Percentiles rank a stretch among this genome's conserved stretches.
Conservation (phyloP, 2,113 vertebrate species). For the Proteles cristata region DNA sequence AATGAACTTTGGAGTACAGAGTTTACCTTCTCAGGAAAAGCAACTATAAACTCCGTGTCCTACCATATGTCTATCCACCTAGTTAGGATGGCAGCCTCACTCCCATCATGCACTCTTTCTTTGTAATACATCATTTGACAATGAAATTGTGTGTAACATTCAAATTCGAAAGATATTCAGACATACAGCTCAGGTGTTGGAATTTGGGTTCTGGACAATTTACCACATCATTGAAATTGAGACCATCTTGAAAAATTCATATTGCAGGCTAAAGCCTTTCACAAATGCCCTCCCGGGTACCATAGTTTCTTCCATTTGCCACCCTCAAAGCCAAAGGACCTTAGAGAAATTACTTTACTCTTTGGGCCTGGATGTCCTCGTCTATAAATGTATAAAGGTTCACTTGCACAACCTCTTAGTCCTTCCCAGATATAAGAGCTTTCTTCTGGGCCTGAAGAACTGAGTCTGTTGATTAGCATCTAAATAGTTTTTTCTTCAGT, state of each 20-base stretch:
- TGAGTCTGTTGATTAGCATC: not conserved
- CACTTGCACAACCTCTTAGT: not conserved
- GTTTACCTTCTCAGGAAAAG: not conserved
- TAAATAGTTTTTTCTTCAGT: not conserved
- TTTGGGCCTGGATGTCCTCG: not conserved
- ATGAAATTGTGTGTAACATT: not conserved
- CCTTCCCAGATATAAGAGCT: not conserved
- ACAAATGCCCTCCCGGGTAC: not conserved
- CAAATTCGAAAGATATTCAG: not conserved
- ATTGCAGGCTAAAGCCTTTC: not conserved
- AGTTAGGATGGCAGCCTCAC: not conserved
- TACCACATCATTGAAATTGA: not conserved
- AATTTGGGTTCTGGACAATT: not conserved
- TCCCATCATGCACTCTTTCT: not conserved
- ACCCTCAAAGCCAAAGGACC: not conserved
- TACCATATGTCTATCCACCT: fast-evolving
- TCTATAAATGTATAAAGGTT: not conserved
- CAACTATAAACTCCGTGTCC: not conserved
- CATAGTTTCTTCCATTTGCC: not conserved
- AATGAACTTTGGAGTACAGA: not conserved
- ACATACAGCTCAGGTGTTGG: not conserved
- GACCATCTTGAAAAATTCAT: not conserved
- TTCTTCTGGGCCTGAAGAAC: not conserved
- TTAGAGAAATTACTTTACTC: not conserved
- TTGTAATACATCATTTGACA: not conserved